Evolutionary conservation across 2,888 invertebrate genomes (phyloP).

Genomic region (Archips crataeganus): DNA sequence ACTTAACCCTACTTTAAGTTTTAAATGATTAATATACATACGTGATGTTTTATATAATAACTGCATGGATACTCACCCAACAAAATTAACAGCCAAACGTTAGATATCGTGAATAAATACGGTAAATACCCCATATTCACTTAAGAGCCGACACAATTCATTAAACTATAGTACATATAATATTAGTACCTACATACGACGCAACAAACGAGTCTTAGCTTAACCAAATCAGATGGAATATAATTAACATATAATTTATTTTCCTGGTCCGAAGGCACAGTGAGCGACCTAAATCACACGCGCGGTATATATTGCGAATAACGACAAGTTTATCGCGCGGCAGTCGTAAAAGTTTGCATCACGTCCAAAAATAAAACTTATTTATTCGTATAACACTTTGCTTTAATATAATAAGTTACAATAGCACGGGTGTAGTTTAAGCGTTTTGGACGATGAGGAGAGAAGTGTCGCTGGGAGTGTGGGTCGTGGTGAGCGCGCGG

Average conservation of each 20-base stretch:
- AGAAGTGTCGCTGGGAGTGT: constrained; percentile 68
- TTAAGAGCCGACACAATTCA: constrained; percentile 32
- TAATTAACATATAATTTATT: constrained; percentile 21
- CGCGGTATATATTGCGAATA: constrained; percentile 21
- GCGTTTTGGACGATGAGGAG: constrained; percentile 70
- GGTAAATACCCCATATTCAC: constrained; percentile 33
- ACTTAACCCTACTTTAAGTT: background rate
- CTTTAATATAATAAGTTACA: constrained; percentile 5
- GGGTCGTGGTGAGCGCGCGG: constrained; percentile 51
- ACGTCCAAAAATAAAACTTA: constrained; percentile 17
- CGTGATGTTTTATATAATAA: background rate
- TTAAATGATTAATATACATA: background rate
- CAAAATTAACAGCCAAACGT: constrained; percentile 28
- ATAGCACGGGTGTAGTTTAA: constrained; percentile 39
- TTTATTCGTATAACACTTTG: constrained; percentile 20
- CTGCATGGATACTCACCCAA: constrained; percentile 29
- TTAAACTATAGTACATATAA: constrained; percentile 5
- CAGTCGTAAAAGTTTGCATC: constrained; percentile 29
- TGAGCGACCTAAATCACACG: constrained; percentile 22
- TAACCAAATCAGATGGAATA: constrained; percentile 17
- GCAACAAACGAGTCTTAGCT: constrained; percentile 11
- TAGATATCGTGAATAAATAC: constrained; percentile 32
- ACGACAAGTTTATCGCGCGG: constrained; percentile 24
- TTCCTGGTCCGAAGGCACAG: constrained; percentile 13
- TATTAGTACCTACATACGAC: constrained; percentile 8